Evolutionary conservation across 2,888 invertebrate genomes (phyloP), one percentile per base, ranked within the genome.

Genomic region (Drosophila seclusa): DNA sequence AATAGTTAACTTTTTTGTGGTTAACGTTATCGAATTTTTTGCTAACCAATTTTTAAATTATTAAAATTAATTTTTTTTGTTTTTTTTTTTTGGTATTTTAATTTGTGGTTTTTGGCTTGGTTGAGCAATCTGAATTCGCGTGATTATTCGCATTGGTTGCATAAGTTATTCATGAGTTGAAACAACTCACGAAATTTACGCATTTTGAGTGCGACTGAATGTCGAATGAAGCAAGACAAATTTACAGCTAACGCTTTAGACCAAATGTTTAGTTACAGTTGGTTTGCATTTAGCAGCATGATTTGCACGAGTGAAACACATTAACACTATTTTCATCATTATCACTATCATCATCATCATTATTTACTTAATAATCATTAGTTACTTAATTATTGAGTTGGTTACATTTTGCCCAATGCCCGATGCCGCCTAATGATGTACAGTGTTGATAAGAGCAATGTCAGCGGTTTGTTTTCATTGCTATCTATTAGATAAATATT

Each of bases 361-460:
- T 21, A 34, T 57, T 49, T 58, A 27, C 50, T 42, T 36, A 45
- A 62, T 59, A 50, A 34, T 42, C 59, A 61, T 65, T 40, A 16
- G 36, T 29, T 53, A 29, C 24, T 45, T 65, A 59, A 63, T 65
- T 53, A 70, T 49, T n/a, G 52, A 40, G 52, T 48, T 67, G 55
- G 21, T 52, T 67, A 67, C 79, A 71, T 66, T 64, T 74, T 52
- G 6, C 29, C 29, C 80, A 82, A 77, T 77, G 76, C 49, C 61
- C 70, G 85, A 73, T 78, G 82, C 40, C 68, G 82, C 40, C 68
- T 68, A 77, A 83, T 71, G 78, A 80, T 80, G 73, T 59, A 71
- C 57, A 40, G 55, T 66, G 45, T 16, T 80, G 89, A 88, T 86
- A 88, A 82, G 75, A 76, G 67, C 38, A 42, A 50, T 75, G 49